Evolutionary conservation across 2,113 vertebrate species (phyloP), one percentile per base, ranked within the genome.

Genomic region (Lasiurus cinereus): DNA sequence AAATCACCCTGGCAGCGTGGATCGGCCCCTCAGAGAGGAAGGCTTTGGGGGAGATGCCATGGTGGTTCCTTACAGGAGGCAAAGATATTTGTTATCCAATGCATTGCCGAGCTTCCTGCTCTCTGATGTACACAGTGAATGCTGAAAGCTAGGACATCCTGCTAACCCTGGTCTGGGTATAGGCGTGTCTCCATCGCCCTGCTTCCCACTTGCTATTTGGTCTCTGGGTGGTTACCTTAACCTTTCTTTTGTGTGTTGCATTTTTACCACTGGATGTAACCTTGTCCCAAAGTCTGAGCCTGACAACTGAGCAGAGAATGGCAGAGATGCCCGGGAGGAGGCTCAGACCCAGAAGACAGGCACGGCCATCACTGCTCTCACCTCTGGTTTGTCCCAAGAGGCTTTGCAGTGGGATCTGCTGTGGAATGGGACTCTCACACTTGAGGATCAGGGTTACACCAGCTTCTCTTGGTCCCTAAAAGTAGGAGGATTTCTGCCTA

Each of bases 401-500:
- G 43, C 67, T 66, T 74, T 76, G 27, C 54, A 76, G 46, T 82
- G 67, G 52, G 88, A 82, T n/a, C 50, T 89, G 7, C 31, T 73
- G 0, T 56, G 29, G 10, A 59, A 74, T 62, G 39, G 22, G 66
- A 15, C 22, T 72, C 33, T 79, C 15, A 48, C 29, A 90, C 64
- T 66, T 83, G 50, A 88, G 74, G 70, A 64, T 67, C 66, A 80
- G 50, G 33, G 48, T 80, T 90, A 93, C 90, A 59, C 43, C 36
- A 93, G 36, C 46, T 83, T 91, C 90, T 94, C 48, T 46, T 36
- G 12, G 19, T 88, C n/a, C 79, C 59, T 88, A 33, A 92, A 90
- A 85, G 80, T 21, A 78, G 76, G 76, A 66, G 36, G 74, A 66
- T 93, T 92, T 88, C 92, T 91, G 33, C 79, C 83, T 91, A 70